Evolutionary conservation across 2,797 vertebrate genomes (phyloP).

Genomic region (Amblyopsis hoosieri): DNA sequence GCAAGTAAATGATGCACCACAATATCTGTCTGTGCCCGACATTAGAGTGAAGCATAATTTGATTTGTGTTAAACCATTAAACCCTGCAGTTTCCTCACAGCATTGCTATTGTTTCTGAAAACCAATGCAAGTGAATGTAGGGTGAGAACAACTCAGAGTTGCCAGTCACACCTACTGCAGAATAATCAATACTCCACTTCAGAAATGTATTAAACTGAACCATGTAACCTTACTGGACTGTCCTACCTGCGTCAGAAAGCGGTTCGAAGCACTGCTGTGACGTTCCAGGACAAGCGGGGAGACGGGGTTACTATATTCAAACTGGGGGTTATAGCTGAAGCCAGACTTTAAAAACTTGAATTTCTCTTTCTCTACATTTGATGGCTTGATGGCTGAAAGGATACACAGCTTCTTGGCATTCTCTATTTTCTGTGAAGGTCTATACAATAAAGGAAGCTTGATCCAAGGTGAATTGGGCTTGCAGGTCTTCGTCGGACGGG

Average conservation of each 20-base stretch:
- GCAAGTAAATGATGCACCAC: conserved; percentile 22
- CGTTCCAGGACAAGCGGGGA: conserved; percentile 80
- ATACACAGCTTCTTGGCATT: conserved; percentile 82
- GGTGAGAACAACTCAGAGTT: no score
- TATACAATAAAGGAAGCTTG: conserved; percentile 71
- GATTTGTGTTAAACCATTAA: no score
- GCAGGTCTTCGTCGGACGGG: conserved; percentile 54
- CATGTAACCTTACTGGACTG: neutral
- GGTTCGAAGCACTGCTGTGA: conserved; percentile 84
- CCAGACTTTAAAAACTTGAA: conserved; percentile 86
- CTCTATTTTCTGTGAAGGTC: conserved; percentile 71
- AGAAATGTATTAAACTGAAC: neutral
- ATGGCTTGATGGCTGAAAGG: conserved; percentile 90
- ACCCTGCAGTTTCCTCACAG: no score
- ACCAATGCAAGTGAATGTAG: no score
- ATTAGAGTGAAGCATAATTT: neutral
- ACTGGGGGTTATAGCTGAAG: conserved; percentile 90
- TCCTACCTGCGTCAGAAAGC: conserved; percentile 91
- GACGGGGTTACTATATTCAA: conserved; percentile 87
- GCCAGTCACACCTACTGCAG: neutral
- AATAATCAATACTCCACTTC: neutral
- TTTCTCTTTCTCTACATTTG: conserved; percentile 90
- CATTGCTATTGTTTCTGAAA: no score
- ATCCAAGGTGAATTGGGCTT: conserved; percentile 49
- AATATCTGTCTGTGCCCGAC: conserved; percentile 5